Base-by-base conservation (phyloP, 2,113 vertebrate genomes). In the Amphilophus citrinellus region DNA sequence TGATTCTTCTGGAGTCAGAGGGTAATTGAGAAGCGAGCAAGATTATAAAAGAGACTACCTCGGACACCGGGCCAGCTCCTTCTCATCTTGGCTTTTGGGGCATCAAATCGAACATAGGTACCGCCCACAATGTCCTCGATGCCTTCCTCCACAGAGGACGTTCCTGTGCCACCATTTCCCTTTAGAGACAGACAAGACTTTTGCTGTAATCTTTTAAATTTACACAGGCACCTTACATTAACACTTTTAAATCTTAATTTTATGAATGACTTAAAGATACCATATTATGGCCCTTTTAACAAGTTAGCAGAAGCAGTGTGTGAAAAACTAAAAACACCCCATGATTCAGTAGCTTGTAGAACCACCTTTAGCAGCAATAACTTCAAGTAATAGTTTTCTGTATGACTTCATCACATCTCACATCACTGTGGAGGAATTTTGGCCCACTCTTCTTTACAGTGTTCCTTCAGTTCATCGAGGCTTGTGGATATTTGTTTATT, bases 11-110 rank as follows among this genome's bases (percentile, higher is more conserved):
- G n/a, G 65, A 79, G 77, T 71, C 65, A 77, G 68, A 82, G 47
- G 84, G 50, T 15, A 59, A 88, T 15, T 76, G 66, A 84, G 77
- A 57, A 78, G 62, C 13, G 32, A 84, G 61, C 7, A 1, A 32
- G 73, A 77, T 75, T 63, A 20, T 71, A 82, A 75, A 1, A 73
- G 50, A 68, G 3, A 39, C 80, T 93, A 98, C 98, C 98, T 86
- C 96, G 95, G 77, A 98, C 95, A 18, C 97, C 96, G 3, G 98
- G 98, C 98, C 98, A 99, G 91, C 93, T 98, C 86, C 85, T 95
- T 93, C 96, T 96, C 76, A 97, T 94, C 87, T 96, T 96, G 6
- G 95, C 94, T 79, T 83, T 96, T 1, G 98, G 97, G 56, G 97
- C 95, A 0, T 98, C 98, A 0, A 99, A 99, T 53, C 98, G 95